phyloP scores from a whole-genome alignment of 2,888 invertebrate genomes.

The Acanthosepion lycidas region DNA sequence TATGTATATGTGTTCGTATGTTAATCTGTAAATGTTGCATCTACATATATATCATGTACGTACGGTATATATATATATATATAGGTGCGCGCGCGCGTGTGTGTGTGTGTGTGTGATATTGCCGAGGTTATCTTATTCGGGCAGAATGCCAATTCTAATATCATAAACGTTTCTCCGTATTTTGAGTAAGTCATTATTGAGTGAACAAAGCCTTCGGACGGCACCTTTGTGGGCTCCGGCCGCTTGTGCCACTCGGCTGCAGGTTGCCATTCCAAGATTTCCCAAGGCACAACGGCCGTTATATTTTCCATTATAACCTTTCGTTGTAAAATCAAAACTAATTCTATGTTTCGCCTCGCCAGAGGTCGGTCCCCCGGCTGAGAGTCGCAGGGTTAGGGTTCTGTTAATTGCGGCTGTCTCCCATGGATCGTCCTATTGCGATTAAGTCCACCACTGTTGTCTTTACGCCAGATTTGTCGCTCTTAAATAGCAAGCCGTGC shows the following conservation, averaged over 20 bases:
- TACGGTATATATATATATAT: background rate
- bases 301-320: conserved; percentile 11
- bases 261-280: background rate
- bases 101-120: too few species aligned
- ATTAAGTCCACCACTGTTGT: background rate
- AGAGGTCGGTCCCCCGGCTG: conserved; percentile 5
- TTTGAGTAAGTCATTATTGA: background rate
- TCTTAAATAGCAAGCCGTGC: conserved; percentile 14
- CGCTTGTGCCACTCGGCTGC: conserved; percentile 18
- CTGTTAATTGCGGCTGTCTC: background rate
- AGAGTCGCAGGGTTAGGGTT: background rate
- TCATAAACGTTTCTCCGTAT: conserved; percentile 33
- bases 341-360: conserved; percentile 21
- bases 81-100: too few species aligned
- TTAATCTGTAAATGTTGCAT: background rate
- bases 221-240: background rate
- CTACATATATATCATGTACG: background rate
- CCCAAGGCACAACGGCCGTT: background rate
- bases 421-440: background rate
- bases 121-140: background rate
- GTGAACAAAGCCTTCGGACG: background rate
- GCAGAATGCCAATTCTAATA: background rate
- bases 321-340: conserved; percentile 33
- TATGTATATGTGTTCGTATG: background rate
- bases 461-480: conserved; percentile 15